Conservation (phyloP, 1,140 invertebrate genomes). For the Hydropsyche tenuis region DNA sequence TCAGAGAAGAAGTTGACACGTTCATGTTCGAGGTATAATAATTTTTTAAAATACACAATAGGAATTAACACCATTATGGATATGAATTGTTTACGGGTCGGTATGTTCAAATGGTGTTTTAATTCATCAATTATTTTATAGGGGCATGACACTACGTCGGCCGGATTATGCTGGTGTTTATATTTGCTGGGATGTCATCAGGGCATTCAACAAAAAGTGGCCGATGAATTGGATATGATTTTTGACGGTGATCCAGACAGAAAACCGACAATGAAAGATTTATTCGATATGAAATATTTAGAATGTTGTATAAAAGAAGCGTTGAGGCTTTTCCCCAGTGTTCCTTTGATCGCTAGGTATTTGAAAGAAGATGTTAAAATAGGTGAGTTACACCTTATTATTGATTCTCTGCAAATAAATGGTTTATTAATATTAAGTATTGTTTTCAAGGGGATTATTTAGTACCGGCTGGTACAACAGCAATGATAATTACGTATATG, state of each 20-base stretch:
- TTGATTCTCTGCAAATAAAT: not conserved
- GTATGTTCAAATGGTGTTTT: not conserved
- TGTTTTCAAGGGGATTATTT: constrained; percentile 59
- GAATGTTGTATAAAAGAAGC: constrained; percentile 73
- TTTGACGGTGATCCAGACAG: constrained; percentile 64
- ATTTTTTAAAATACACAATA: constrained; percentile 14
- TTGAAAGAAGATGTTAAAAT: constrained; percentile 65
- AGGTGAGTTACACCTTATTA: constrained; percentile 54
- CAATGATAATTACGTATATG: constrained; percentile 64
- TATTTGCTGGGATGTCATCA: constrained; percentile 69
- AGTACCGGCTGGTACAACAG: constrained; percentile 63
- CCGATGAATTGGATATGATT: constrained; percentile 70
- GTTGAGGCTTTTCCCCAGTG: constrained; percentile 70
- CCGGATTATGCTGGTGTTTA: constrained; percentile 68
- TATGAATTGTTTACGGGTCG: not conserved
- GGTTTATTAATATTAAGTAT: too few species aligned
- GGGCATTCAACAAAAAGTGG: constrained; percentile 68
- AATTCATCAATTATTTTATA: constrained; percentile 50
- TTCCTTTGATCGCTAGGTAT: constrained; percentile 70
- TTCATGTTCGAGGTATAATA: constrained; percentile 73
- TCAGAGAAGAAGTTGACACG: constrained; percentile 71
- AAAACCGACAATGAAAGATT: constrained; percentile 65
- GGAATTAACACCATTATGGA: too few species aligned
- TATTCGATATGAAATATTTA: constrained; percentile 71
- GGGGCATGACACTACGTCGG: constrained; percentile 80